Percentiles rank a stretch among this genome's conserved stretches.
phyloP scores from a whole-genome alignment of 1,140 invertebrate genomes.

The Calliopsis andreniformis region DNA sequence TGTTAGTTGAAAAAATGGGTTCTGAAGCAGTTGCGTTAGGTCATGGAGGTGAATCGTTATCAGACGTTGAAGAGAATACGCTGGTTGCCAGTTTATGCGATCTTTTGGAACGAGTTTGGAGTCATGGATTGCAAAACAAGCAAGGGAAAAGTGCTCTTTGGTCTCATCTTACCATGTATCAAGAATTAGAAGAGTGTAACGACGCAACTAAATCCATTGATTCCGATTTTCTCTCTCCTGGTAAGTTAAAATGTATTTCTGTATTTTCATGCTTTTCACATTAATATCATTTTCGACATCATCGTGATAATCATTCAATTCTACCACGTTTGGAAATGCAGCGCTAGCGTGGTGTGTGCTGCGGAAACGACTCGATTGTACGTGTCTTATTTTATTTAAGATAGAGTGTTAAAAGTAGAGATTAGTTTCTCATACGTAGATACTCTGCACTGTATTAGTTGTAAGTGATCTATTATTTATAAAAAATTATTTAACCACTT shows the following conservation, averaged over 20 bases:
- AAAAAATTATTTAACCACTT: constrained; percentile 38
- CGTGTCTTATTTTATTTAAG: constrained; percentile 79
- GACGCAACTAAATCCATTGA: constrained; percentile 88
- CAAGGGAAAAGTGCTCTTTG: constrained; percentile 97
- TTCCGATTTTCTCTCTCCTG: constrained; percentile 91
- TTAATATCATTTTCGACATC: neutral
- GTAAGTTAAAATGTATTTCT: constrained; percentile 80
- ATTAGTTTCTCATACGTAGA: constrained; percentile 67
- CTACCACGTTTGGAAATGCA: constrained; percentile 80
- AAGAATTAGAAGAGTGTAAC: constrained; percentile 92
- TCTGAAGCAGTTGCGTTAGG: constrained; percentile 94
- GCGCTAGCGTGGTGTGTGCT: constrained; percentile 94
- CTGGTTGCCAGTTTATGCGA: constrained; percentile 98
- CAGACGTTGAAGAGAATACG: constrained; percentile 95
- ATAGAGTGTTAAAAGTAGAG: constrained; percentile 65
- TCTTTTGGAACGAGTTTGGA: constrained; percentile 98
- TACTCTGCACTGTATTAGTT: constrained; percentile 63
- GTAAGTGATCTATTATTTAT: constrained; percentile 58
- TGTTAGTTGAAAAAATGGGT: constrained; percentile 99
- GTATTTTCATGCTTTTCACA: constrained; percentile 9
- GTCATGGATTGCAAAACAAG: constrained; percentile 97
- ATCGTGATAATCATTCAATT: constrained; percentile 14
- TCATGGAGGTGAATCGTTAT: constrained; percentile 85
- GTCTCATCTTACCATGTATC: constrained; percentile 95
- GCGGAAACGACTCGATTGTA: constrained; percentile 94